Conservation (phyloP, 2,113 vertebrate species). For the Zapornia atra region DNA sequence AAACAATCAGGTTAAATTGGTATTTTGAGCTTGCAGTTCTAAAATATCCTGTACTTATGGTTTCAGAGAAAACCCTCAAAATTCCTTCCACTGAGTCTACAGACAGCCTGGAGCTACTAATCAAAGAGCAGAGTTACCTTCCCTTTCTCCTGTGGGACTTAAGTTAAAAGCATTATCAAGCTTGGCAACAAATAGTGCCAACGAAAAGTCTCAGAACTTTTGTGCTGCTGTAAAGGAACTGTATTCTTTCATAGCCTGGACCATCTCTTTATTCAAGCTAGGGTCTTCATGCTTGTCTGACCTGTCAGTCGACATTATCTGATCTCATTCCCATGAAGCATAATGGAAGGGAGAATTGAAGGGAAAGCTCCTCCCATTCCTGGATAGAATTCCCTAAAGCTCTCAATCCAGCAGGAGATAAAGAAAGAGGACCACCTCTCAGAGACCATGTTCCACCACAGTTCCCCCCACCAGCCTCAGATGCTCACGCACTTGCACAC, state of each 20-base stretch:
- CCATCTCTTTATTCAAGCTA: not conserved
- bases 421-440: not conserved
- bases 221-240: not conserved
- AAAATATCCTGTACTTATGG: not conserved
- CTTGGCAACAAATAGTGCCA: not conserved
- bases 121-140: not conserved
- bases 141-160: not conserved
- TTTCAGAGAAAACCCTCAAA: conserved; percentile 1
- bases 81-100: not conserved
- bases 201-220: not conserved
- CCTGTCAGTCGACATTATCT: not conserved
- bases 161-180: not conserved
- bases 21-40: not conserved
- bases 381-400: not conserved
- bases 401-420: not conserved
- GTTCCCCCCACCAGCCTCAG: not conserved
- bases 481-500: not conserved
- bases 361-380: not conserved
- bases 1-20: not conserved
- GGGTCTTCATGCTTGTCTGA: not conserved
- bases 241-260: not conserved
- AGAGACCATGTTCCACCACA: not conserved
- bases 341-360: not conserved
- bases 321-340: not conserved
- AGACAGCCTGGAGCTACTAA: not conserved